Conservation (phyloP, 2,113 vertebrate species). For the Gymnobelideus leadbeateri region DNA sequence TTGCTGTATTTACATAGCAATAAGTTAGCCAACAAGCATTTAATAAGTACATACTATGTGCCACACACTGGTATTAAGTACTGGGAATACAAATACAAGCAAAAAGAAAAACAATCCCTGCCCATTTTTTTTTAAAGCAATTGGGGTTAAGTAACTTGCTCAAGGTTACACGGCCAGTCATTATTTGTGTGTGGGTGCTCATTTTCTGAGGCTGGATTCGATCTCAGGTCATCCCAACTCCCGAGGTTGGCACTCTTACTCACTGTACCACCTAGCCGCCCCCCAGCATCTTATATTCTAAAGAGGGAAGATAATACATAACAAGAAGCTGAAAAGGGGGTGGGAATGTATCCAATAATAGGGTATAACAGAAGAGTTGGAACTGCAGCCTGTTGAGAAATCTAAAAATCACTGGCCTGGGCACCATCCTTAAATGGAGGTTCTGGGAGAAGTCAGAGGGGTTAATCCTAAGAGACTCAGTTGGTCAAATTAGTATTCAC, state of each 20-base stretch:
- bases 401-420: not conserved
- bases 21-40: not conserved
- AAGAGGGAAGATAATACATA: not conserved
- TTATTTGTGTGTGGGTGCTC: too few relatives aligned
- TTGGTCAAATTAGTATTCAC: not conserved
- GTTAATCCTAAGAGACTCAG: not conserved
- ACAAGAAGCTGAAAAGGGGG: not conserved
- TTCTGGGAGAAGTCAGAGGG: not conserved
- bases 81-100: not conserved
- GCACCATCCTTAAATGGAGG: not conserved
- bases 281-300: not conserved
- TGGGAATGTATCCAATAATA: not conserved
- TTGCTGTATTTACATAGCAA: not conserved
- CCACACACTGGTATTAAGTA: not conserved
- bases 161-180: too few relatives aligned
- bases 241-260: too few relatives aligned
- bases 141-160: too few relatives aligned
- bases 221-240: too few relatives aligned
- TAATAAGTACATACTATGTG: not conserved
- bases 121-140: too few relatives aligned
- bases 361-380: not conserved
- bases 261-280: too few relatives aligned
- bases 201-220: too few relatives aligned
- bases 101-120: not conserved
- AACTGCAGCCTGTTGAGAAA: not conserved